Evolutionary conservation across 2,797 vertebrate species (phyloP), one percentile per base, ranked within the genome.

Genomic region (Argyrosomus regius): DNA sequence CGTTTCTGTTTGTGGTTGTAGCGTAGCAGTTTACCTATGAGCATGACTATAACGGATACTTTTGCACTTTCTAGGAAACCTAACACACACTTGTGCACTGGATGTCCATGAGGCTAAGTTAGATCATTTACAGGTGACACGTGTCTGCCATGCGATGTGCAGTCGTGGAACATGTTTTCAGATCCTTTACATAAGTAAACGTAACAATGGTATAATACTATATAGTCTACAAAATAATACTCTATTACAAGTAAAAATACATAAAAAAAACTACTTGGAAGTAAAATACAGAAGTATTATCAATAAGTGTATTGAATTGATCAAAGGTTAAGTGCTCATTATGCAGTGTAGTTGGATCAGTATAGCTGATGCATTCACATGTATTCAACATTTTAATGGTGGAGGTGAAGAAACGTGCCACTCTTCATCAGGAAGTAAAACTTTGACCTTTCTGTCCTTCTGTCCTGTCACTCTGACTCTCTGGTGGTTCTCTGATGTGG

Each of bases 51-150:
- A 43, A 60, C 28, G 64, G 64, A 74, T 62, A 57, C 10, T 49
- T 57, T 48, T n/a, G 61, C 58, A 77, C 72, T 88, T 83, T 81
- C 63, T 62, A 62, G 62, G 84, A 86, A 86, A 82, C 74, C 61
- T n/a, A 76, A 73, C 54, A 75, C 69, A 63, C 61, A 60, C 48
- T 54, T 62, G 35, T 49, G 35, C 69, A 13, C 48, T 14, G 22
- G 5, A 2, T 49, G 26, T 60, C n/a, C 46, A 39, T 77, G 67
- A 10, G 5, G 28, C 26, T 49, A 9, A 65, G 13, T n/a, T 50
- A 59, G 62, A 78, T 74, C 26, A 60, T 73, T 77, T 66, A 69
- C 59, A 68, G 56, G 57, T 4, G 10, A 71, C 58, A 50, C 3
- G 4, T n/a, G 18, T 67, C 69, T 54, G 31, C 64, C 57, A n/a